These are phyloP conservation scores for Cygnus atratus DNA, from an alignment of 2,113 vertebrate species.

Conservation along the genomic window DNA sequence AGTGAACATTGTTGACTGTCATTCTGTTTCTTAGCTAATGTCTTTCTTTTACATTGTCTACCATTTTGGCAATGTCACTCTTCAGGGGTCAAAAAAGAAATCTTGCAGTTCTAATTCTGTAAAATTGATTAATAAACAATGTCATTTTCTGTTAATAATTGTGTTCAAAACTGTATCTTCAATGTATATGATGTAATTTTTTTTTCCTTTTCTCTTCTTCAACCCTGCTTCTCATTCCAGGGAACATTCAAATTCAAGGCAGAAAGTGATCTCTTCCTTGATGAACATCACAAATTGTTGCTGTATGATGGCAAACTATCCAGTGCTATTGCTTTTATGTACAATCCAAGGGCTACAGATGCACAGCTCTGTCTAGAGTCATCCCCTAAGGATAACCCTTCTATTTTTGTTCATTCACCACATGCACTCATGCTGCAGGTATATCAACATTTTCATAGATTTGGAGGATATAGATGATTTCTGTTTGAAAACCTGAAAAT, in stretches of 20 bases:
- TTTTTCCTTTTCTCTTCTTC: neutral
- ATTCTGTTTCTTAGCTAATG: neutral
- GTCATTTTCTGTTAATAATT: neutral
- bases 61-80: neutral
- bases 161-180: neutral
- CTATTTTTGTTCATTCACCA: slow-evolving; percentile 97
- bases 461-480: neutral
- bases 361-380: slow-evolving; percentile 98
- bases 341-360: slow-evolving; percentile 96
- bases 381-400: slow-evolving; percentile 94
- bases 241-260: slow-evolving; percentile 97
- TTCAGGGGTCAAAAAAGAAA: neutral
- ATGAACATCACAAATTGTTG: slow-evolving; percentile 93
- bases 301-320: slow-evolving; percentile 95
- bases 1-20: slow-evolving; percentile 35
- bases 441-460: slow-evolving; percentile 18
- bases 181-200: neutral
- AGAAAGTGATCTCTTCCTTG: slow-evolving; percentile 95
- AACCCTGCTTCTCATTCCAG: slow-evolving; percentile 64
- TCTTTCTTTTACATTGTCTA: neutral
- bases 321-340: slow-evolving; percentile 90
- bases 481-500: neutral
- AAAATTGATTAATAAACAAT: neutral
- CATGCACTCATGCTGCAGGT: slow-evolving; percentile 99
- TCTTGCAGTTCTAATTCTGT: neutral